phyloP scores from a whole-genome alignment of 2,113 vertebrate genomes.

The Nothoprocta pentlandii region DNA sequence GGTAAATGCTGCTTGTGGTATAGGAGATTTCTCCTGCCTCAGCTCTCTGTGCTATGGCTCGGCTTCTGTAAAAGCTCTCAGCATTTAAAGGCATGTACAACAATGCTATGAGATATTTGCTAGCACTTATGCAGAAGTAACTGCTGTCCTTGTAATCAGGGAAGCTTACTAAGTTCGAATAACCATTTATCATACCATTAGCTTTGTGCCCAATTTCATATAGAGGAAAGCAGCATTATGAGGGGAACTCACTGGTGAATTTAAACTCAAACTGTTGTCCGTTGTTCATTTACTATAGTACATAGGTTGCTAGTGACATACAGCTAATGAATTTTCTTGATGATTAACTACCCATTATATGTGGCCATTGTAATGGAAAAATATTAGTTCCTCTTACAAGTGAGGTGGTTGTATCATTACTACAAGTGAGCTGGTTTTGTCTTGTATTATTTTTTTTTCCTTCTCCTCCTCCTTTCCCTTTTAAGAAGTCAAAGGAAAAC shows the following conservation, averaged over 20 bases:
- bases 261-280: conserved; percentile 62
- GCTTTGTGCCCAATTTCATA: conserved; percentile 27
- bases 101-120: neutral
- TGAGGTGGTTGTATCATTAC: conserved; percentile 62
- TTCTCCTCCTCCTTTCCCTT: neutral
- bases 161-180: conserved; percentile 28
- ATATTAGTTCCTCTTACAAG: conserved; percentile 39
- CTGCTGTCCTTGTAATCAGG: conserved; percentile 12
- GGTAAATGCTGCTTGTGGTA: neutral
- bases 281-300: conserved; percentile 72
- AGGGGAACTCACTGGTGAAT: conserved; percentile 51
- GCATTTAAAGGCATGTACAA: neutral
- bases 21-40: neutral
- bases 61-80: neutral
- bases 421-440: conserved; percentile 9
- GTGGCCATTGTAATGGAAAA: conserved; percentile 59
- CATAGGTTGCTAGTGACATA: conserved; percentile 72
- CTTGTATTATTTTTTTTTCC: neutral
- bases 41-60: rapidly evolving
- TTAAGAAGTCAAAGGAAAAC: conserved; percentile 62
- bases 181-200: conserved; percentile 63
- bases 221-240: conserved; percentile 31
- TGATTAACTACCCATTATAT: conserved; percentile 78
- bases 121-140: neutral
- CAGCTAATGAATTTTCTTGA: conserved; percentile 80